Evolutionary conservation across 2,797 vertebrate species (phyloP).

Genomic region (Enteromius trimaculatus): DNA sequence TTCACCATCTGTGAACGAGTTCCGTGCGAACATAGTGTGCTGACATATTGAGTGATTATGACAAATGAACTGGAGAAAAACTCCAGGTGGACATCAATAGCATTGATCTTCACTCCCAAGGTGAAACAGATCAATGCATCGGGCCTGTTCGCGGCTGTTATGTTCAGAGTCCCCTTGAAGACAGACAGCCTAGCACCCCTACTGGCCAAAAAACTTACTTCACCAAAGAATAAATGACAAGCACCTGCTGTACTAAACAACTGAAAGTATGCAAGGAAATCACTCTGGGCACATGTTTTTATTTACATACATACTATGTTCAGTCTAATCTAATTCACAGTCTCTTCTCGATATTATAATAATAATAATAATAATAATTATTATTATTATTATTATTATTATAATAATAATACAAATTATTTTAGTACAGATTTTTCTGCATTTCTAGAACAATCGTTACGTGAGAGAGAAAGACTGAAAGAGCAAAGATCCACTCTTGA

Average conservation of each 20-base stretch:
- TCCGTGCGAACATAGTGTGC: constrained; percentile 58
- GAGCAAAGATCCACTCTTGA: background rate
- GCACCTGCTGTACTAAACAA: background rate
- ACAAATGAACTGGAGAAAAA: constrained; percentile 78
- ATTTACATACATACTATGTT: background rate
- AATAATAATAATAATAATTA: too few relatives aligned
- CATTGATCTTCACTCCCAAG: constrained; percentile 75
- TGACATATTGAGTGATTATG: constrained; percentile 76
- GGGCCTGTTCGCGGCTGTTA: constrained; percentile 28
- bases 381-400: background rate
- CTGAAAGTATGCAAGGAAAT: background rate
- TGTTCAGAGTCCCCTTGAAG: constrained; percentile 5
- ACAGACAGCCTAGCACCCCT: constrained; percentile 21
- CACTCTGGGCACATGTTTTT: background rate
- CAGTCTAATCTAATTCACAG: background rate
- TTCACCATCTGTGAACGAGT: constrained; percentile 42
- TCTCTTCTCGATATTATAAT: background rate
- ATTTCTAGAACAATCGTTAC: background rate
- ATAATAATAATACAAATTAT: background rate
- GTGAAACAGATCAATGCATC: constrained; percentile 66
- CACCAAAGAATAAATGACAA: background rate
- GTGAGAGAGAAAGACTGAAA: background rate
- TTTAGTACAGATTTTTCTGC: background rate
- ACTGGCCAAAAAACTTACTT: background rate
- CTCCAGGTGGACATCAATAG: constrained; percentile 75